phyloP scores from a whole-genome alignment of 2,888 invertebrate species.

The Melikaiella ostensackeni region DNA sequence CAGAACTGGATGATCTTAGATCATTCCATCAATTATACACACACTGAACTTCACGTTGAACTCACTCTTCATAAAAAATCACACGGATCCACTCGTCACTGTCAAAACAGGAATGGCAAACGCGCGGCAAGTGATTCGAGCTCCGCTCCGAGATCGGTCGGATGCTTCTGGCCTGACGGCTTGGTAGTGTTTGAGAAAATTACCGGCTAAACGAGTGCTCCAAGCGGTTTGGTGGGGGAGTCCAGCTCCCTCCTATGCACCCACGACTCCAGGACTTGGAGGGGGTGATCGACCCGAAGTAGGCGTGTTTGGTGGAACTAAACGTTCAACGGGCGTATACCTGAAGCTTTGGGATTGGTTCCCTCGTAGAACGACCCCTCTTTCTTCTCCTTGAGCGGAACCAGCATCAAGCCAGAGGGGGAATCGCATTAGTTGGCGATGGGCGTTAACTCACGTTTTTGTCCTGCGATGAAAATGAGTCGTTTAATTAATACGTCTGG shows the following conservation, averaged over 20 bases:
- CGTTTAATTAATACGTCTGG: constrained; percentile 77
- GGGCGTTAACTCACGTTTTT: constrained; percentile 75
- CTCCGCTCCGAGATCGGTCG: constrained; percentile 55
- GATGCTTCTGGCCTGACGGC: constrained; percentile 75
- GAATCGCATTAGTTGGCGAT: constrained; percentile 66
- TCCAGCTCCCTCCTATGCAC: constrained; percentile 41
- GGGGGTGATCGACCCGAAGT: constrained; percentile 42
- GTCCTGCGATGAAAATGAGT: constrained; percentile 75
- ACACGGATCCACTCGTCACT: constrained; percentile 47
- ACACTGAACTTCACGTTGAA: constrained; percentile 46
- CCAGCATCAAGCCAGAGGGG: constrained; percentile 51
- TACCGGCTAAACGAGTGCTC: constrained; percentile 73
- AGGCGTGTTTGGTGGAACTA: constrained; percentile 52
- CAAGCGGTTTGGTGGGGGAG: constrained; percentile 61
- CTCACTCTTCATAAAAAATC: constrained; percentile 44
- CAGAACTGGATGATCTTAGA: constrained; percentile 28
- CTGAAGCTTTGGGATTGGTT: constrained; percentile 59
- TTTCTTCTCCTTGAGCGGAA: constrained; percentile 49
- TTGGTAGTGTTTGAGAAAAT: constrained; percentile 77
- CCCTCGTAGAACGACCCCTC: constrained; percentile 44
- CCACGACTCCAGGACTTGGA: constrained; percentile 43
- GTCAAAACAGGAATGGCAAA: constrained; percentile 44
- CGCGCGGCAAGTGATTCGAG: constrained; percentile 49
- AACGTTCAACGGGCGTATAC: constrained; percentile 61
- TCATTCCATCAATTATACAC: constrained; percentile 40